phyloP scores from a whole-genome alignment of 2,113 vertebrate genomes.

The Cygnus buccinator region DNA sequence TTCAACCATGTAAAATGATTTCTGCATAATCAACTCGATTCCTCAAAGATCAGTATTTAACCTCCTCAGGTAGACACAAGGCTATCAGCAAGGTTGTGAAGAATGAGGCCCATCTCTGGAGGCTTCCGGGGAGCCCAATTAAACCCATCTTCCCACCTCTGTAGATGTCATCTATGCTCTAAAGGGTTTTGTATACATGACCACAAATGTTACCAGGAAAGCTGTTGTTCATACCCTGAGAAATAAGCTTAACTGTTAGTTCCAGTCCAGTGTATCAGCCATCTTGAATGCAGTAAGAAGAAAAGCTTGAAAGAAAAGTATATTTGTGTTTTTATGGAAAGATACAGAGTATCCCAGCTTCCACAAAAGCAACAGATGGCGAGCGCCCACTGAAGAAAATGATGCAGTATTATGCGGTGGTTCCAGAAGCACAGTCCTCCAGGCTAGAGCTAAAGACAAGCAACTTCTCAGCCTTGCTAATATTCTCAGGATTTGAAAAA shows the following conservation, averaged over 20 bases:
- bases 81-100: background rate
- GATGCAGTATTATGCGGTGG: background rate
- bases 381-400: constrained; percentile 2
- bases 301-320: background rate
- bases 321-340: background rate
- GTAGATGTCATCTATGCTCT: background rate
- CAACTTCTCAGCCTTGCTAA: background rate
- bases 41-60: background rate
- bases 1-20: background rate
- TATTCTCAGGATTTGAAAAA: constrained; percentile 19
- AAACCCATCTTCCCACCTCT: background rate
- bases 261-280: background rate
- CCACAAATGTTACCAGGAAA: background rate
- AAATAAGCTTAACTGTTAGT: background rate
- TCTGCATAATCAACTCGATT: background rate
- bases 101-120: background rate
- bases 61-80: background rate
- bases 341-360: background rate
- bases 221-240: background rate
- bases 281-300: background rate
- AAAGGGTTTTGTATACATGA: background rate
- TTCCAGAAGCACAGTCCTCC: background rate
- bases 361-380: background rate
- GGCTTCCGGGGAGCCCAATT: background rate
- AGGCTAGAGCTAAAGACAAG: background rate